These are phyloP conservation scores for Phalloptychus januarius DNA, from an alignment of 2,797 vertebrate genomes.

Conservation along the genomic window DNA sequence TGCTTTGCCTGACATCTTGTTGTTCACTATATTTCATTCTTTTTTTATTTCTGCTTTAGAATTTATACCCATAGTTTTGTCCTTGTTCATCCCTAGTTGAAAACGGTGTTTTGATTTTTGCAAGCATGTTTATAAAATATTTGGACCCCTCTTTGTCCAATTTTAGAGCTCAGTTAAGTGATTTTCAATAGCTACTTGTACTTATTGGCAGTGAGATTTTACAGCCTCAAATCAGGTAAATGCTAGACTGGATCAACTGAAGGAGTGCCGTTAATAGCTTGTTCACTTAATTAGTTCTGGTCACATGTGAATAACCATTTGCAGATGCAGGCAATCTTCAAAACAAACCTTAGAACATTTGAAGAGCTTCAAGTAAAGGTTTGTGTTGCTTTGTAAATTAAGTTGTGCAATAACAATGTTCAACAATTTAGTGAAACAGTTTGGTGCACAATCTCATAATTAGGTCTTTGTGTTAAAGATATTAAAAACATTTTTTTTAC, in stretches of 20 bases:
- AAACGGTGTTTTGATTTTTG: conserved; percentile 37
- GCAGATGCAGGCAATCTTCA: not conserved
- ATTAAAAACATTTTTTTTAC: too few species aligned
- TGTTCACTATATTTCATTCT: not conserved
- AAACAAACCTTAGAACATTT: not conserved
- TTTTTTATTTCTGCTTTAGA: not conserved
- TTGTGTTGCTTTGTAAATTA: not conserved
- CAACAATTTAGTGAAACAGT: not conserved
- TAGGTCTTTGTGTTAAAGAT: not conserved
- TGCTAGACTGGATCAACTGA: not conserved
- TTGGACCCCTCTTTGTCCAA: conserved; percentile 32
- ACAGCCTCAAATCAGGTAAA: not conserved
- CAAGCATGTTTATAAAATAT: conserved; percentile 37
- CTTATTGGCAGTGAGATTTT: conserved; percentile 32
- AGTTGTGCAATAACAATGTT: not conserved
- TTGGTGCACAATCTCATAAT: not conserved
- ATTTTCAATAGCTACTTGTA: conserved; percentile 39
- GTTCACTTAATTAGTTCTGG: not conserved
- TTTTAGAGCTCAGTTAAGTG: conserved; percentile 50
- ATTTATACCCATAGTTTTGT: conserved; percentile 5
- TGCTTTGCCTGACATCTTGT: conserved; percentile 9
- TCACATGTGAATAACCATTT: not conserved
- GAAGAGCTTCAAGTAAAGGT: not conserved
- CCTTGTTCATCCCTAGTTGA: conserved; percentile 10
- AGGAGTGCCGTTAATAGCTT: not conserved